phyloP scores from a whole-genome alignment of 1,140 invertebrate genomes.

The Propsilocerus akamusi region DNA sequence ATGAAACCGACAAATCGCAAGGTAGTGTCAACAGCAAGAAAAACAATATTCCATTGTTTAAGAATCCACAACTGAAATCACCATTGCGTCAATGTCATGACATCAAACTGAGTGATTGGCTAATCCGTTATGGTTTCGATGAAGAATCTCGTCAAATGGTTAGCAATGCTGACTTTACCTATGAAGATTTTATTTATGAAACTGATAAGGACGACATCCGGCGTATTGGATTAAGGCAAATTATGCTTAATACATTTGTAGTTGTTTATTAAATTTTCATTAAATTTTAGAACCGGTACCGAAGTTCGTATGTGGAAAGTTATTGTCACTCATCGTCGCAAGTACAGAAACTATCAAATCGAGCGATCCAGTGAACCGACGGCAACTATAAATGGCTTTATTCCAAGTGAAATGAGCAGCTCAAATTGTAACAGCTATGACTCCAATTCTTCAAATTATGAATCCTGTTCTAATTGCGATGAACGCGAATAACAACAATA shows the following conservation, averaged over 20 bases:
- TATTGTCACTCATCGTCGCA: conserved; percentile 24
- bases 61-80: conserved; percentile 11
- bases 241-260: background rate
- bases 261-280: conserved; percentile 3
- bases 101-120: conserved; percentile 33
- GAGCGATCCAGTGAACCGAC: too few species aligned
- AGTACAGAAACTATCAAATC: background rate
- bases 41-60: conserved; percentile 10
- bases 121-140: conserved; percentile 34
- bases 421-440: too few species aligned
- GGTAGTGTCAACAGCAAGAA: conserved; percentile 7
- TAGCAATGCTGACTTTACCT: conserved; percentile 52
- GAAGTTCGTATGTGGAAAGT: conserved; percentile 39
- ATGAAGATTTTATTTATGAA: conserved; percentile 55
- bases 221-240: conserved; percentile 48
- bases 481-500: too few species aligned
- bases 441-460: too few species aligned
- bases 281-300: conserved; percentile 29
- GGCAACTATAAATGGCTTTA: too few species aligned
- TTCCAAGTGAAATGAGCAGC: too few species aligned
- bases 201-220: conserved; percentile 58
- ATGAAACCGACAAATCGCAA: conserved; percentile 10
- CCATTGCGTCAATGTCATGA: conserved; percentile 17
- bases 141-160: conserved; percentile 38
- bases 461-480: too few species aligned